Conservation (phyloP, 2,888 invertebrate genomes). For the Timema cristinae region DNA sequence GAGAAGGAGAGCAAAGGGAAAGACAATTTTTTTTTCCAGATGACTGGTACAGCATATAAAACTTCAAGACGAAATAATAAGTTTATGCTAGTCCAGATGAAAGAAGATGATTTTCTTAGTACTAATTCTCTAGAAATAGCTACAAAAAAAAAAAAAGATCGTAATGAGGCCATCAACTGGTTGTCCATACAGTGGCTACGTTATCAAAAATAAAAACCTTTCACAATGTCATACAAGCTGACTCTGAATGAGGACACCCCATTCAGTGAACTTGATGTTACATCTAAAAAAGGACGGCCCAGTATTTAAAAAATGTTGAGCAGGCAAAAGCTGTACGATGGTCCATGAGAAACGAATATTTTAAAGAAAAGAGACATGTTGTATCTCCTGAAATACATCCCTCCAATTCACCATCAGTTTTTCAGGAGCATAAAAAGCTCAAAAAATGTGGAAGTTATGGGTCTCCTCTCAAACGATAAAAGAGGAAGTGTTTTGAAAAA, state of each 20-base stretch:
- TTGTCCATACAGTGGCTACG: not conserved
- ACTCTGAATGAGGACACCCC: not conserved
- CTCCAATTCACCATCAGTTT: not conserved
- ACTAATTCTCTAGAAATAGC: not conserved
- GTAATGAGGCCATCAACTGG: slow-evolving; percentile 6
- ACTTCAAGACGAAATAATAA: not conserved
- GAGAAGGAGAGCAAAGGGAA: not conserved
- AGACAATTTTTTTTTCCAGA: not conserved
- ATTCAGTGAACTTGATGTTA: not conserved
- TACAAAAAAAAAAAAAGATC: not conserved
- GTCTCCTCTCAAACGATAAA: not conserved
- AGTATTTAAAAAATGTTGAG: not conserved
- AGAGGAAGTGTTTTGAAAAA: not conserved
- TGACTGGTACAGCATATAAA: not conserved
- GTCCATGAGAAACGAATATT: no score
- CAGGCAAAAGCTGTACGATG: no score
- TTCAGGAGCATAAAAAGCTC: not conserved
- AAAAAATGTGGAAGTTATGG: not conserved
- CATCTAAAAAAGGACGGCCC: not conserved
- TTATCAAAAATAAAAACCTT: not conserved
- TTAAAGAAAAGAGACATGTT: not conserved
- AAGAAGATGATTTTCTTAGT: not conserved
- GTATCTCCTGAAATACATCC: slow-evolving; percentile 1
- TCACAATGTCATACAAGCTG: not conserved
- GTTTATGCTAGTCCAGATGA: not conserved